These are phyloP conservation scores for Anthopleura xanthogrammica DNA, from an alignment of 92 coral and sea anemone genomes.

Conservation along the genomic window DNA sequence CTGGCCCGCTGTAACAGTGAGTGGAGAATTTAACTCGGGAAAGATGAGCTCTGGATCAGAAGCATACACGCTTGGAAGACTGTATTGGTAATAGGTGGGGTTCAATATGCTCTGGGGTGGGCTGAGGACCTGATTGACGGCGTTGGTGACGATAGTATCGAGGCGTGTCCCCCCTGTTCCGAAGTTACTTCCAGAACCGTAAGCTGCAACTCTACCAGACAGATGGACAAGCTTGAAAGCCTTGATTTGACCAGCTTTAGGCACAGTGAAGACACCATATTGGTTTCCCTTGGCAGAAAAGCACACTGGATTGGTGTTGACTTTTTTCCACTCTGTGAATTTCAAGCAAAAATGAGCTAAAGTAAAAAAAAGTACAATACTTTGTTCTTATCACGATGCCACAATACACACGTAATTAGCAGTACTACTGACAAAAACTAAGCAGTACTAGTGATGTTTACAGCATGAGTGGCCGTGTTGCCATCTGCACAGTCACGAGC, in stretches of 20 bases:
- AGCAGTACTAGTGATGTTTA: no score
- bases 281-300: not conserved
- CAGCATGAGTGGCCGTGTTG: no score
- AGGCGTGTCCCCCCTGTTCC: not conserved
- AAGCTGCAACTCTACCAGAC: not conserved
- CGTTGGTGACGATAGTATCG: not conserved
- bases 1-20: slow-evolving; percentile 14
- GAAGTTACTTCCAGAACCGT: not conserved
- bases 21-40: not conserved
- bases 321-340: slow-evolving; percentile 5
- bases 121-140: not conserved
- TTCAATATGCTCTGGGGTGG: not conserved
- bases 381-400: no score
- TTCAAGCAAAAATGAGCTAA: not conserved
- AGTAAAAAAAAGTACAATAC: no score
- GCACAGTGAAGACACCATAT: not conserved
- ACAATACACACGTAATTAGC: no score
- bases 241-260: slow-evolving; percentile 7
- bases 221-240: slow-evolving; percentile 9
- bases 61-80: not conserved
- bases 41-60: slow-evolving; percentile 5
- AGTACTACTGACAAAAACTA: no score
- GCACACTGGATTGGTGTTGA: slow-evolving; percentile 4
- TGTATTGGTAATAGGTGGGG: not conserved
- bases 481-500: no score